Evolutionary conservation across 2,797 vertebrate species (phyloP), one percentile per base, ranked within the genome.

Genomic region (Micropoecilia bifurca): DNA sequence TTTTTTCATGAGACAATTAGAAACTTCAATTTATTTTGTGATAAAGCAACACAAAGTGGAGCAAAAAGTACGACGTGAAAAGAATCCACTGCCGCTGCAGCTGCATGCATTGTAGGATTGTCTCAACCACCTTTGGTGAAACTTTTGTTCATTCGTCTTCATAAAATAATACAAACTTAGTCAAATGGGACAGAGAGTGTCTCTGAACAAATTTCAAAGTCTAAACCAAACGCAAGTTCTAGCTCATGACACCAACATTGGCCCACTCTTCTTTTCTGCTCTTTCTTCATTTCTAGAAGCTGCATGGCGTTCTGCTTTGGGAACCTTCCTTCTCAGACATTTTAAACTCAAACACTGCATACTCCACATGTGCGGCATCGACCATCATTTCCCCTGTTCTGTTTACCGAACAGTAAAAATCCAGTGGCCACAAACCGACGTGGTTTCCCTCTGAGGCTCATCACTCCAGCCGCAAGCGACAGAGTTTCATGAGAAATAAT

Each of bases 371-470:
- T 93, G 92, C 89, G 93, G 90, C 80, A 68, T 82, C 50, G 82
- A 89, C 86, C 89, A 57, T 93, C 91, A 83, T 92, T 86, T 83
- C 90, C 85, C 76, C 85, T 12, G 45, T 71, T 88, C 83, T 94
- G 91, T 94, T 95, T 93, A 94, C 87, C 55, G 87, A 91, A 75
- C 85, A 87, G 89, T 90, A 87, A 93, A 71, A 95, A 93, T 76
- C 83, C 76, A 10, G 80, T 80, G 88, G 89, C 93, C 90, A 48
- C 91, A 93, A 85, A 90, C 85, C 83, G 75, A 85, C 75, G 50
- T 82, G 89, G 81, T 80, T 81, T 89, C 80, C 18, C 63, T 81
- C 84, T 69, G 72, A 87, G 83, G 75, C 85, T 90, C 83, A 71
- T 28, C 75, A 4, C 81, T 91, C 85, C 86, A 85, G 90, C 90